Base-by-base conservation (phyloP, 2,888 invertebrate genomes). In the Hyalella azteca region DNA sequence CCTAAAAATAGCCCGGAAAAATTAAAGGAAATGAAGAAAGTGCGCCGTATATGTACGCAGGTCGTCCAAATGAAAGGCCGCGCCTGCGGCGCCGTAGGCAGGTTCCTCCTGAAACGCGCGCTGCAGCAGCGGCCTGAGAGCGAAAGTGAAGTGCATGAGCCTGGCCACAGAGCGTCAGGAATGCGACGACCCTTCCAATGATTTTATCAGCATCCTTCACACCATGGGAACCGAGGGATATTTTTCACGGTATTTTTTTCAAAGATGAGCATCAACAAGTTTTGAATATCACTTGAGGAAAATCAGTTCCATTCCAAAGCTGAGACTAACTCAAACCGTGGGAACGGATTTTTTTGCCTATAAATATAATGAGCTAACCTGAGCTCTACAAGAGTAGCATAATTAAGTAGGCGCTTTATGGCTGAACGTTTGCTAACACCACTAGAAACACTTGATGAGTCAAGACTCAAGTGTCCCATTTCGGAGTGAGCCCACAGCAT, bases 161-260 rank as follows among this genome's bases (percentile, higher is more conserved):
- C n/a, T 39, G 66, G 32, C 66, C 36, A 32, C 4, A 36, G 36
- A 32, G 36, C 36, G 22, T 39, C 19, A 13, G 66, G 66, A 66
- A 66, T 66, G 66, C 66, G 19, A 66, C 66, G 19, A 66, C 36
- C 39, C 66, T 66, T 66, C 66, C 66, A 66, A 66, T 29, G 66
- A 66, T 66, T 66, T 66, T 66, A 66, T 66, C 66, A 66, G 66
- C 66, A 36, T 66, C 36, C 29, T 66, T 36, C 66, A 66, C 66
- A 66, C 66, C 19, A 29, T 66, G 66, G 66, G 66, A 66, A 66
- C 66, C 15, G 36, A n/a, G n/a, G n/a, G n/a, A n/a, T n/a, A n/a
- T n/a, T n/a, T n/a, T n/a, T n/a, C n/a, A n/a, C n/a, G n/a, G 66
- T 66, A 36, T 36, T 60, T 60, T 59, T 66, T 66, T 26, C 54